Conservation (phyloP, 2,113 vertebrate species). For the Bubo scandiacus region DNA sequence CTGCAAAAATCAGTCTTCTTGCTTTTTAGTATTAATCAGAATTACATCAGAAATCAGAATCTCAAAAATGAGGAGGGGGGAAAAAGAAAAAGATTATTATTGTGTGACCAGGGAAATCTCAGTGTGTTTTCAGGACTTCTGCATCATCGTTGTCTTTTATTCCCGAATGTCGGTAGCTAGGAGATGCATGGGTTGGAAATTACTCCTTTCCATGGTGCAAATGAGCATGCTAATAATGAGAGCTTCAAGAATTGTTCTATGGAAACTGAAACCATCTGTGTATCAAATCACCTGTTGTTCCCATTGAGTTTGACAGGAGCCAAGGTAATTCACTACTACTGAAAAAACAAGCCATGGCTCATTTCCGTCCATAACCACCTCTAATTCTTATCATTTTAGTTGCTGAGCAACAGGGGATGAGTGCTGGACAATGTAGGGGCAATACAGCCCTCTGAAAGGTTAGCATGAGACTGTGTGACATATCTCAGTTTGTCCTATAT, state of each 20-base stretch:
- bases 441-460: not conserved
- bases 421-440: not conserved
- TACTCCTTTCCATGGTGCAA: not conserved
- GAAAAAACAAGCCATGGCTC: not conserved
- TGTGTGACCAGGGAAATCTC: not conserved
- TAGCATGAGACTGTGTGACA: not conserved
- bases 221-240: not conserved
- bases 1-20: not conserved
- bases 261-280: not conserved
- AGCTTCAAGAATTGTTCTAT: not conserved
- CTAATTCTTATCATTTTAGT: not conserved
- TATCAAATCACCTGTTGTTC: not conserved
- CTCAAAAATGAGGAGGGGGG: not conserved
- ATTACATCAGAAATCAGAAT: not conserved
- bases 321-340: not conserved
- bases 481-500: not conserved
- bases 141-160: not conserved
- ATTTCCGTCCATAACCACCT: not conserved
- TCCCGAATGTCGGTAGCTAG: not conserved
- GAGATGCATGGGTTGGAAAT: not conserved
- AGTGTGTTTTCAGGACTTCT: not conserved
- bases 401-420: not conserved
- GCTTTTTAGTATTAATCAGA: not conserved
- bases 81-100: too few relatives aligned
- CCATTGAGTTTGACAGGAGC: not conserved